Evolutionary conservation across 2,888 invertebrate genomes (phyloP).

Genomic region (Philonicus albiceps): DNA sequence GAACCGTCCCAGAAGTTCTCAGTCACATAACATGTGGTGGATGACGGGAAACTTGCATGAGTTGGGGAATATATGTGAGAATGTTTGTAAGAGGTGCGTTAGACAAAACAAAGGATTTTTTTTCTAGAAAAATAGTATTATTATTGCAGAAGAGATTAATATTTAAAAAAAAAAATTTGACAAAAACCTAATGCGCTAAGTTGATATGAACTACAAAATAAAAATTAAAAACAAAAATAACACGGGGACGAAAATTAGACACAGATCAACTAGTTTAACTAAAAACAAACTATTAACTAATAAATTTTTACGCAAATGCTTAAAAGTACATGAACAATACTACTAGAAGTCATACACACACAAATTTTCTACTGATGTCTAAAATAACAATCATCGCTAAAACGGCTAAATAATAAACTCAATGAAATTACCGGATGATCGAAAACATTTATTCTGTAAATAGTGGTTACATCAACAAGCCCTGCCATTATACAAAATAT

Average conservation of each 20-base stretch:
- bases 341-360: constrained; percentile 39
- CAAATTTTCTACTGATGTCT: constrained; percentile 17
- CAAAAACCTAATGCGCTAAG: constrained; percentile 20
- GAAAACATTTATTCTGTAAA: neutral
- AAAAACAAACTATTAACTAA: constrained; percentile 19
- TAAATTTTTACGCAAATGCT: constrained; percentile 9
- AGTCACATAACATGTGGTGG: neutral
- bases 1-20: neutral
- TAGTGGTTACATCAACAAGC: neutral
- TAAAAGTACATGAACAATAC: constrained; percentile 26
- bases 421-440: neutral
- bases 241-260: neutral
- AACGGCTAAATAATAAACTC: neutral
- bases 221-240: neutral
- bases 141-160: constrained; percentile 16
- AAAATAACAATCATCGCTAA: neutral
- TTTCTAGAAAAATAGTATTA: constrained; percentile 26
- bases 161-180: constrained; percentile 1
- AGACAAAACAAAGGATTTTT: constrained; percentile 28
- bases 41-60: neutral
- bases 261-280: constrained; percentile 9
- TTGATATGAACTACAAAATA: neutral
- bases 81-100: constrained; percentile 6
- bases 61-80: neutral
- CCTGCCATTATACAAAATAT: neutral